phyloP scores from a whole-genome alignment of 2,113 vertebrate species.

The Chelonoidis abingdonii region DNA sequence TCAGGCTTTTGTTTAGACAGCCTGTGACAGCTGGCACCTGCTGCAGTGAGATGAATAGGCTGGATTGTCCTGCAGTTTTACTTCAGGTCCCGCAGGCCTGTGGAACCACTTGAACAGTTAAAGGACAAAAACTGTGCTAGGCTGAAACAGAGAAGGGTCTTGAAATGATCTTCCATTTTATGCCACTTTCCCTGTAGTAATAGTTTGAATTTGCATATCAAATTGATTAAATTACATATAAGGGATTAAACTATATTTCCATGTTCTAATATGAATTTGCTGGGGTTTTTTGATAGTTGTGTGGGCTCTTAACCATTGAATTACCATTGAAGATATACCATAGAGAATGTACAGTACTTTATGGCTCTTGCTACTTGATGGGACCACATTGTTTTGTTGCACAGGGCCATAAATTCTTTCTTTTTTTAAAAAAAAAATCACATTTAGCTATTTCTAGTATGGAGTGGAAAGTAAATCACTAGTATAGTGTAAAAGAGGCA shows the following conservation, averaged over 20 bases:
- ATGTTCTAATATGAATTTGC: not conserved
- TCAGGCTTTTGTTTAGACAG: constrained; percentile 33
- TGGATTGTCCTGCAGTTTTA: constrained; percentile 7
- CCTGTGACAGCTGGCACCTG: not conserved
- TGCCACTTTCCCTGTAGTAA: not conserved
- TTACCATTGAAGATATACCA: not conserved
- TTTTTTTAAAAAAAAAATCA: not conserved
- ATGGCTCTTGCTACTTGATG: not conserved
- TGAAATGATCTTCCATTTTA: not conserved
- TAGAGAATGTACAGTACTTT: not conserved
- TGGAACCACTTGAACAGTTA: not conserved
- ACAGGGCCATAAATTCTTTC: not conserved
- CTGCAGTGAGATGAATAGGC: not conserved
- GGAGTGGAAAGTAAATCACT: not conserved
- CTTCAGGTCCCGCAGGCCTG: not conserved
- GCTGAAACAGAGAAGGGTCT: not conserved
- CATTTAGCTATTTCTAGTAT: not conserved
- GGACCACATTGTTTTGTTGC: not conserved
- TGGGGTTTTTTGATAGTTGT: not conserved
- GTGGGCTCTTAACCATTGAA: not conserved
- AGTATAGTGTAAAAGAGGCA: not conserved
- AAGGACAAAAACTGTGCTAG: no score
- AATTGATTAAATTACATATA: not conserved
- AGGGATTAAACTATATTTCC: not conserved
- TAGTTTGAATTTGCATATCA: not conserved